Evolutionary conservation across 2,888 invertebrate species (phyloP), one percentile per base, ranked within the genome.

Genomic region (Neoscelio sp.): DNA sequence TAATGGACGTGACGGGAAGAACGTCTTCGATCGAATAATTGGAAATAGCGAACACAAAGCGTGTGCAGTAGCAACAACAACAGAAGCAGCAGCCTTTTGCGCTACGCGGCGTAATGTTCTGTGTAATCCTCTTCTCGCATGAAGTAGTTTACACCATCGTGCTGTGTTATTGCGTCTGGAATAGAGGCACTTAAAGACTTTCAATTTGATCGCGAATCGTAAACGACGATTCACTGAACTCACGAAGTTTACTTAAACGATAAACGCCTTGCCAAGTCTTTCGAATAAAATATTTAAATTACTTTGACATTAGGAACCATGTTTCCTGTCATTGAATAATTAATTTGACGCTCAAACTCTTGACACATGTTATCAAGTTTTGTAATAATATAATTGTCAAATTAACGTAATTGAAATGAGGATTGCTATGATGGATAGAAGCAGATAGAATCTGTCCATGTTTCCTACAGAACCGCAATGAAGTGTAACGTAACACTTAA

Each of bases 131-230:
- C 46, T 62, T 68, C 73, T 67, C 80, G 80, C 80, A 76, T 80
- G 79, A 76, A 67, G 70, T 60, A 79, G 79, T 79, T 79, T 75
- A 79, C 75, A 78, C 68, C 68, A 74, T 64, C 68, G 74, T 6
- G 56, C 60, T 54, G 74, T 75, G 76, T 76, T 76, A 80, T 80
- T 80, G 79, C 76, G 54, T 65, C 50, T 35, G 73, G 42, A 73
- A 77, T 75, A 50, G 68, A 52, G 76, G 76, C 80, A 76, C 76
- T 80, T 80, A 76, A 77, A 73, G 73, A 68, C 76, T 76, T 80
- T 80, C 73, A 76, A 80, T 76, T 80, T 73, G 80, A 80, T 68
- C 76, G 71, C 73, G 73, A 80, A 80, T 80, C 76, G 80, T 80
- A 76, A 80, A 77, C 76, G 76, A 68, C 73, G 60, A 71, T 79